Evolutionary conservation across 2,113 vertebrate genomes (phyloP).

Genomic region (Riparia riparia): DNA sequence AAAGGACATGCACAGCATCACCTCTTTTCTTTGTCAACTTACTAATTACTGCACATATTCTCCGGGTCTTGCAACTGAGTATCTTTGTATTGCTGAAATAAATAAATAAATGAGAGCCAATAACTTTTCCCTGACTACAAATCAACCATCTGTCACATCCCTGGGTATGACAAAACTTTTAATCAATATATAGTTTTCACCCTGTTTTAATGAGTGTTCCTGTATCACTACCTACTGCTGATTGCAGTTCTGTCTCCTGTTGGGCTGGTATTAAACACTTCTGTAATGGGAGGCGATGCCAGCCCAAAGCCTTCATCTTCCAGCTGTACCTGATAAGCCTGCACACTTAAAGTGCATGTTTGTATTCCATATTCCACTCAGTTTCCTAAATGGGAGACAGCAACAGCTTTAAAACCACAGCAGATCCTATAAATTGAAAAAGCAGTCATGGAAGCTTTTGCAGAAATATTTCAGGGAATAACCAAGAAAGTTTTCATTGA

Average conservation of each 20-base stretch:
- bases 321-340: neutral
- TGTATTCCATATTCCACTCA: neutral
- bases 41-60: neutral
- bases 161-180: constrained; percentile 3
- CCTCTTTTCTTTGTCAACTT: constrained; percentile 10
- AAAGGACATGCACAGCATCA: neutral
- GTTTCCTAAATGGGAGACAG: neutral
- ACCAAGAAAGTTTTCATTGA: neutral
- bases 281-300: neutral
- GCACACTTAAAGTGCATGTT: neutral
- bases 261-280: neutral
- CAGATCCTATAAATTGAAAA: neutral
- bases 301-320: neutral
- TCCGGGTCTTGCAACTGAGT: neutral
- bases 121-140: neutral
- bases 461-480: neutral
- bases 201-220: neutral
- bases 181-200: constrained; percentile 17
- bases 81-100: neutral
- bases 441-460: neutral
- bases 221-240: neutral
- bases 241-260: neutral
- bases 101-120: constrained; percentile 13
- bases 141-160: neutral
- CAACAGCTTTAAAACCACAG: neutral